These are phyloP conservation scores for Leistus spinibarbis DNA, from an alignment of 2,888 invertebrate species.

Conservation along the genomic window DNA sequence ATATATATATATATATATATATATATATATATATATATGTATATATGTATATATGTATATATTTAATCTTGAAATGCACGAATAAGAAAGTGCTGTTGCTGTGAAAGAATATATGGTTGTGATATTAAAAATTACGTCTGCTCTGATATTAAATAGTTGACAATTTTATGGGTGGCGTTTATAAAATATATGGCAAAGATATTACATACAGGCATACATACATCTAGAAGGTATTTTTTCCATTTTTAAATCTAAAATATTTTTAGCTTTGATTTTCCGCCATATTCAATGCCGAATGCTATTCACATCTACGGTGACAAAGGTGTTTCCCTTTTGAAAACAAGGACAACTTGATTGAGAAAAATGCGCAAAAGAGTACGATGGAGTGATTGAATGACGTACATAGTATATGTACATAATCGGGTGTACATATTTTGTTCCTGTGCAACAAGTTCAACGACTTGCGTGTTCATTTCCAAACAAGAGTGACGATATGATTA, in stretches of 20 bases:
- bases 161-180: conserved; percentile 34
- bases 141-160: conserved; percentile 34
- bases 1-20: no score
- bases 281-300: no score
- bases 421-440: background rate
- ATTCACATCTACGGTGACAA: no score
- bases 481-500: conserved; percentile 35
- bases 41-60: no score
- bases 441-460: conserved; percentile 33
- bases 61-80: no score
- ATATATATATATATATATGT: no score
- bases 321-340: background rate
- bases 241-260: background rate
- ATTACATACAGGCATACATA: conserved; percentile 6
- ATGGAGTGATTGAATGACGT: background rate
- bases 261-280: no score
- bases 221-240: background rate
- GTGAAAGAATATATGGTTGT: background rate
- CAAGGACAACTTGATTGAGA: background rate
- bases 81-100: no score
- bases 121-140: conserved; percentile 41
- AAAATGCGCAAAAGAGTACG: background rate
- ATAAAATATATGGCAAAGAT: conserved; percentile 29
- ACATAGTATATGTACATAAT: background rate
- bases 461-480: conserved; percentile 20